Evolutionary conservation across 2,888 invertebrate species (phyloP).

Genomic region (Chymomyza fuscimana): DNA sequence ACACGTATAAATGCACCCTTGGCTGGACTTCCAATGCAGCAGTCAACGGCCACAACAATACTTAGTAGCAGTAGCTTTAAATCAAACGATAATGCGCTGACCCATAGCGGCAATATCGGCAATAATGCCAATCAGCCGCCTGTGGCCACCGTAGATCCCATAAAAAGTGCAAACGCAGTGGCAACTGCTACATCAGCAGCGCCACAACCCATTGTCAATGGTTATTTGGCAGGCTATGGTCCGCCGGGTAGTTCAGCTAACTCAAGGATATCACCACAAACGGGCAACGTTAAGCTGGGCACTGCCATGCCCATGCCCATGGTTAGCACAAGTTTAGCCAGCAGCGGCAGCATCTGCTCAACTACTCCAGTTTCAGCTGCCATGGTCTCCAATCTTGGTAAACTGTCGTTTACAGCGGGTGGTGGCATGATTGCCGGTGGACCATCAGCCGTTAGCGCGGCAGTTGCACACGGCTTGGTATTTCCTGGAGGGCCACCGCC

Average conservation of each 20-base stretch:
- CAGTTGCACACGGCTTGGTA: constrained; percentile 56
- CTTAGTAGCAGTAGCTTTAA: constrained; percentile 31
- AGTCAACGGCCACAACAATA: constrained; percentile 33
- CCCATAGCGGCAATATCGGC: constrained; percentile 2
- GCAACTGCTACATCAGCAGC: constrained; percentile 15
- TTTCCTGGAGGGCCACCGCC: constrained; percentile 56
- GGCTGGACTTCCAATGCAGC: constrained; percentile 17
- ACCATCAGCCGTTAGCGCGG: constrained; percentile 31
- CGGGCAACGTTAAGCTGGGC: constrained; percentile 75
- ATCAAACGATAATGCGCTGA: constrained; percentile 35
- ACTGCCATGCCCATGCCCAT: constrained; percentile 85
- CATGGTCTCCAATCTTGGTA: constrained; percentile 34
- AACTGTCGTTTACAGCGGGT: constrained; percentile 52
- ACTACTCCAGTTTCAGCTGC: constrained; percentile 43
- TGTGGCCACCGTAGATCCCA: constrained; percentile 30
- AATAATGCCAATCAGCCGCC: neutral
- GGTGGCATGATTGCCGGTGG: constrained; percentile 28
- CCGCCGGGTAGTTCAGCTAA: constrained; percentile 34
- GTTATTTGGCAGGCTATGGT: constrained; percentile 50
- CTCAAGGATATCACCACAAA: constrained; percentile 45
- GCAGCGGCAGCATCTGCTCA: constrained; percentile 6
- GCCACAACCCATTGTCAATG: constrained; percentile 45
- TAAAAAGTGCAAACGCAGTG: constrained; percentile 27
- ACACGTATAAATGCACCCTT: constrained; percentile 35
- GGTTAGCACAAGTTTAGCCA: constrained; percentile 60